A percentile compares a stretch with the other conserved stretches of the same genome.
Evolutionary conservation across 2,888 invertebrate species (phyloP).

Genomic region (Onchidella celtica): DNA sequence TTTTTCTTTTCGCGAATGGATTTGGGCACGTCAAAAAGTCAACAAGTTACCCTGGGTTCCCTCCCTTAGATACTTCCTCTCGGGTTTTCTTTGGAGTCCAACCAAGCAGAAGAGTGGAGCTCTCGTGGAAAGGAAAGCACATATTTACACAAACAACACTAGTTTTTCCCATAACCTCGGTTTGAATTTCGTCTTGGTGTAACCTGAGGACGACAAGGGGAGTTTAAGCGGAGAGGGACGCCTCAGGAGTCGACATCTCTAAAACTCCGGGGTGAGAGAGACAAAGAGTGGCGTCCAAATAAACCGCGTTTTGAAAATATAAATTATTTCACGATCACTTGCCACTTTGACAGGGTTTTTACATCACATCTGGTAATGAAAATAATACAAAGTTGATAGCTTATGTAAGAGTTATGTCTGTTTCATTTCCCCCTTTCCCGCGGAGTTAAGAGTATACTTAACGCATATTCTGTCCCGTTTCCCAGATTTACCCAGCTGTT

Average conservation of each 20-base stretch:
- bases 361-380: background rate
- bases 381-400: no score
- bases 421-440: no score
- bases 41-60: background rate
- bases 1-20: background rate
- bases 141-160: conserved; percentile 31
- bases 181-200: background rate
- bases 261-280: background rate
- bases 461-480: no score
- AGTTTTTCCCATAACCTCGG: conserved; percentile 24
- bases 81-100: conserved; percentile 8
- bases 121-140: conserved; percentile 12
- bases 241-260: background rate
- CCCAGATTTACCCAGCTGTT: no score
- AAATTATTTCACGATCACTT: background rate
- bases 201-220: background rate
- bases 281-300: background rate
- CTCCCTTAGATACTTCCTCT: background rate
- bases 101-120: conserved; percentile 20
- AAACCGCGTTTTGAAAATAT: background rate
- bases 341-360: background rate
- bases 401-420: no score
- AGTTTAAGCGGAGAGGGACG: background rate
- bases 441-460: no score
- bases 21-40: background rate